Evolutionary conservation across 2,888 invertebrate genomes (phyloP).

Genomic region (Allygus modestus): DNA sequence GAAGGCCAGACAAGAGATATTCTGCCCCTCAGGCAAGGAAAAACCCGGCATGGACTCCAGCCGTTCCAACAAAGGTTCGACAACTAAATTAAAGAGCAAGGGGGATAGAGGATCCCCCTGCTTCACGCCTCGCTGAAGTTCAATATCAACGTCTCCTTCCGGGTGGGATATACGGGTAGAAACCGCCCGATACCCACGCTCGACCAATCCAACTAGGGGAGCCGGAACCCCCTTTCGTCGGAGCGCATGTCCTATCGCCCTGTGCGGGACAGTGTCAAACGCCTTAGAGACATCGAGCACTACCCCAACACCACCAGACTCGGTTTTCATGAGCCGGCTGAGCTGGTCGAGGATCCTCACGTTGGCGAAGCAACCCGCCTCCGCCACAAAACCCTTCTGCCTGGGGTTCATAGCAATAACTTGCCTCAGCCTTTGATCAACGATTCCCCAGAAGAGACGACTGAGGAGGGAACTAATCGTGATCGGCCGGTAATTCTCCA

Average conservation of each 20-base stretch:
- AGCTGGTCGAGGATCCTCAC: slow-evolving; percentile 63
- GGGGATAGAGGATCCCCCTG: slow-evolving; percentile 66
- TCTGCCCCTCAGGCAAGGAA: neutral
- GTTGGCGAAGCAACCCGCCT: slow-evolving; percentile 69
- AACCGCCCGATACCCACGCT: slow-evolving; percentile 29
- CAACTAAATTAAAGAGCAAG: slow-evolving; percentile 65
- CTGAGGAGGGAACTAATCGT: slow-evolving; percentile 72
- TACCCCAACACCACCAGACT: slow-evolving; percentile 56
- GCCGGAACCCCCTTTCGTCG: slow-evolving; percentile 45
- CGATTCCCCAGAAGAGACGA: slow-evolving; percentile 70
- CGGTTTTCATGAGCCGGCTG: slow-evolving; percentile 24
- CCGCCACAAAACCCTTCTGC: slow-evolving; percentile 72
- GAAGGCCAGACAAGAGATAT: slow-evolving; percentile 62
- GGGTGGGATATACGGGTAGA: slow-evolving; percentile 28
- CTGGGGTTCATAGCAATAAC: slow-evolving; percentile 68
- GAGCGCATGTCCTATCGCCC: slow-evolving; percentile 60
- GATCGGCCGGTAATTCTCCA: slow-evolving; percentile 72
- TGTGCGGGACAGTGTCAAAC: slow-evolving; percentile 69
- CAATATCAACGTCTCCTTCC: neutral
- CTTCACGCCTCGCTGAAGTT: slow-evolving; percentile 62
- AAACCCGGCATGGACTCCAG: slow-evolving; percentile 54
- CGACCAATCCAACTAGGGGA: slow-evolving; percentile 45
- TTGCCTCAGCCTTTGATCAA: slow-evolving; percentile 69
- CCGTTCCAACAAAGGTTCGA: slow-evolving; percentile 62
- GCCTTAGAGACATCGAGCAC: slow-evolving; percentile 69